Conservation (phyloP, 2,113 vertebrate genomes). For the Boulengeromyrus knoepffleri region DNA sequence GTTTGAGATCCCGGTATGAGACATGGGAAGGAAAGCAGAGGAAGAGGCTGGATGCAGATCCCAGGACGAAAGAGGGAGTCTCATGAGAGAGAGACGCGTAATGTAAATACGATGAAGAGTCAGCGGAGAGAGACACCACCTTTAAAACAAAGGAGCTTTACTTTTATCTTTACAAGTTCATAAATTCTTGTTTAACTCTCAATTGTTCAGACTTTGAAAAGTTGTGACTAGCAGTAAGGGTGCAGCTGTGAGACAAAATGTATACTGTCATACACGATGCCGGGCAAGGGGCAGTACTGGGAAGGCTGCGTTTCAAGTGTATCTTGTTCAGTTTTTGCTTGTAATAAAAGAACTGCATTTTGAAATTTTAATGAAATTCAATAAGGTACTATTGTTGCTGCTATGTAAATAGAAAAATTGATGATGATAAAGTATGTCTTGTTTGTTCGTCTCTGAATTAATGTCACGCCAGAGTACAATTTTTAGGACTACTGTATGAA, state of each 20-base stretch:
- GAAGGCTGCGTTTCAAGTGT: not conserved
- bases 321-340: not conserved
- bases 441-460: not conserved
- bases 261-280: not conserved
- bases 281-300: not conserved
- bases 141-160: not conserved
- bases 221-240: not conserved
- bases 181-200: not conserved
- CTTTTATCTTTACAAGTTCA: not conserved
- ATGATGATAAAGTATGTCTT: not conserved
- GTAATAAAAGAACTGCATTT: not conserved
- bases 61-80: not conserved
- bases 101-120: not conserved
- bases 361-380: not conserved
- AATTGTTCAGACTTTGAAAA: not conserved
- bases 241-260: not conserved
- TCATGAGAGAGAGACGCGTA: not conserved
- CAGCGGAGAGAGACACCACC: not conserved
- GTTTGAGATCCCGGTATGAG: not conserved
- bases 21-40: not conserved
- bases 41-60: not conserved
- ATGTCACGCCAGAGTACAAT: not conserved
- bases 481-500: not conserved
- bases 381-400: not conserved
- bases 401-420: not conserved